Evolutionary conservation across 30 jellyfish, hydroid and myxozoan species (phyloP).

Genomic region (Aurelia coerulea): DNA sequence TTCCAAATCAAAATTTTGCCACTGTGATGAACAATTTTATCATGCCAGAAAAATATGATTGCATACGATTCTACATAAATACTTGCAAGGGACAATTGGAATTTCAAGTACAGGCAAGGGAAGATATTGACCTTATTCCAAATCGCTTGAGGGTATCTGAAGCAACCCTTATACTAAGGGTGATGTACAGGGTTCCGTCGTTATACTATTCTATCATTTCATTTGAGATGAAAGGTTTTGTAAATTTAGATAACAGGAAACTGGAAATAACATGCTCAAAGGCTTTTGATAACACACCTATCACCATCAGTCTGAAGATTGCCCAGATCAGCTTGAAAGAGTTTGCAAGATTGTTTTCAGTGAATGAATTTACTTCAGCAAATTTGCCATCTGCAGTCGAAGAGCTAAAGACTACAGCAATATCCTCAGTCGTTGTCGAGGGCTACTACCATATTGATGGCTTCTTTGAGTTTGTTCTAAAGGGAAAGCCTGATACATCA

Average conservation of each 20-base stretch:
- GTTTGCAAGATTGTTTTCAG: slow-evolving; percentile 74
- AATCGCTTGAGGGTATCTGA: slow-evolving; percentile 72
- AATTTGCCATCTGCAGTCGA: slow-evolving; percentile 80
- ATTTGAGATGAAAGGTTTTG: slow-evolving; percentile 71
- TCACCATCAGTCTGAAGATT: slow-evolving; percentile 55
- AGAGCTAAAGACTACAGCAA: slow-evolving; percentile 61
- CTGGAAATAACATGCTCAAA: slow-evolving; percentile 55
- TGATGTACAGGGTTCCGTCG: slow-evolving; percentile 53
- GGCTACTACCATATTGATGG: slow-evolving; percentile 80
- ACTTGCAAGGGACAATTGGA: slow-evolving; percentile 77
- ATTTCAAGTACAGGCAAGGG: slow-evolving; percentile 72
- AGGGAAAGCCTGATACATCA: slow-evolving; percentile 86
- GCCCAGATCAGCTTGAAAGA: slow-evolving; percentile 65
- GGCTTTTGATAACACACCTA: slow-evolving; percentile 51
- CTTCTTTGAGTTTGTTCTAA: slow-evolving; percentile 75
- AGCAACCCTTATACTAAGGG: slow-evolving; percentile 45
- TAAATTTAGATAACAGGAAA: slow-evolving; percentile 42
- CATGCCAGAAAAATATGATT: slow-evolving; percentile 80
- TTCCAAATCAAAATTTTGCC: slow-evolving; percentile 60
- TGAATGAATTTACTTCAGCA: slow-evolving; percentile 52
- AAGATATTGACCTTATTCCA: slow-evolving; percentile 86
- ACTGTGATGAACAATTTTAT: slow-evolving; percentile 58
- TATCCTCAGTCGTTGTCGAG: slow-evolving; percentile 51
- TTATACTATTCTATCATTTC: slow-evolving; percentile 51
- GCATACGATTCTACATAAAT: slow-evolving; percentile 55